phyloP scores from a whole-genome alignment of 2,113 vertebrate species.

The Melierax canorus region DNA sequence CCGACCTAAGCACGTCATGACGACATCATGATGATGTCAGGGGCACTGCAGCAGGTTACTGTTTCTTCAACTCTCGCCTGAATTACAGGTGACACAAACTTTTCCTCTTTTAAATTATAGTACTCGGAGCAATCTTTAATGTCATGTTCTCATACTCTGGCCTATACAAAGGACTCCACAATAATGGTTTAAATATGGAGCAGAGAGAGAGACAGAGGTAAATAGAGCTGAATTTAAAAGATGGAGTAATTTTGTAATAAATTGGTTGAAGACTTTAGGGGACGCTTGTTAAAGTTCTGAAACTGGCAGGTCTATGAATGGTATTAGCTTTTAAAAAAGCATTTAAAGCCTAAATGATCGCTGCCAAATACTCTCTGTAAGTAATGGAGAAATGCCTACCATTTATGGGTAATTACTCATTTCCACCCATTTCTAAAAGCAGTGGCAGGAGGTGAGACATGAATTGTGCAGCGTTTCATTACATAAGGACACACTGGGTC shows the following conservation, averaged over 20 bases:
- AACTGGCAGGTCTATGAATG: not conserved
- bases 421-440: slow-evolving; percentile 4
- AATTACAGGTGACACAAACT: not conserved
- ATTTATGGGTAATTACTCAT: slow-evolving; percentile 45
- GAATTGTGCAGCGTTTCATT: slow-evolving; percentile 16
- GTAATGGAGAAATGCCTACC: not conserved
- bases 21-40: not conserved
- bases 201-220: not conserved
- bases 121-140: not conserved
- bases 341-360: slow-evolving; percentile 6
- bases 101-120: not conserved
- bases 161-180: not conserved
- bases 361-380: slow-evolving; percentile 27
- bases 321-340: slow-evolving; percentile 19
- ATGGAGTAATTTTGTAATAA: not conserved
- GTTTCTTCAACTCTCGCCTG: not conserved
- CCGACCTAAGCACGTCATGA: not conserved
- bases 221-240: not conserved
- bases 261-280: not conserved
- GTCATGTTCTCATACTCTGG: not conserved
- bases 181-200: not conserved
- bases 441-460: slow-evolving; percentile 46
- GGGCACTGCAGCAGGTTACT: not conserved
- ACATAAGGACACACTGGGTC: not conserved
- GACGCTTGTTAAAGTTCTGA: slow-evolving; percentile 16